phyloP scores from a whole-genome alignment of 2,113 vertebrate species.

The Fulmarus glacialis region DNA sequence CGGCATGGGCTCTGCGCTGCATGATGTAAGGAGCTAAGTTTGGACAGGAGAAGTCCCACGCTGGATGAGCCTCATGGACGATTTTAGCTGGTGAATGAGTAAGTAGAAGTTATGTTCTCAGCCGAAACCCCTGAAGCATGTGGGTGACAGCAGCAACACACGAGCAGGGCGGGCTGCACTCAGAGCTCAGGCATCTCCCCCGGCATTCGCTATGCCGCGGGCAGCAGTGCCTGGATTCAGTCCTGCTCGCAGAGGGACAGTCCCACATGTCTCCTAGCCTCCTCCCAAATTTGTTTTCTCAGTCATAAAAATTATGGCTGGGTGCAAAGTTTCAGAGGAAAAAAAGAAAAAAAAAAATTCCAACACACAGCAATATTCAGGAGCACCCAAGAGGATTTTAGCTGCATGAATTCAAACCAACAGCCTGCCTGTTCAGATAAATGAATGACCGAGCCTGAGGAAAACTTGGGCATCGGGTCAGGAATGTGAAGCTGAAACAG shows the following conservation, averaged over 20 bases:
- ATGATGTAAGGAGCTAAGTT: background rate
- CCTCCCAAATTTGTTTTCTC: background rate
- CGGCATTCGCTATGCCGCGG: accelerated
- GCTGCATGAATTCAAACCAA: background rate
- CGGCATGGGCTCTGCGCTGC: accelerated
- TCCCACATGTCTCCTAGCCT: background rate
- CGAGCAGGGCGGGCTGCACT: background rate
- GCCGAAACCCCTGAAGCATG: background rate
- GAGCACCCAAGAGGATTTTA: background rate
- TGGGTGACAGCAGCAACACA: background rate
- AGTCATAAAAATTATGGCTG: background rate
- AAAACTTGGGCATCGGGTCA: background rate
- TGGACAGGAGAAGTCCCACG: background rate
- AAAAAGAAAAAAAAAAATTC: background rate
- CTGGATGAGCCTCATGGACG: background rate
- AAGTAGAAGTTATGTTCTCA: background rate
- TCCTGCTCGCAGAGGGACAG: background rate
- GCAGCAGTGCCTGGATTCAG: background rate
- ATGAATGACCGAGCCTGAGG: background rate
- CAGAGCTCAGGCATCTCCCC: background rate
- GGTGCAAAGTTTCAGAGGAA: background rate
- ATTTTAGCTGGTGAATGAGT: background rate
- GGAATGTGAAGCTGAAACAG: background rate
- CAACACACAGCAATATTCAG: background rate
- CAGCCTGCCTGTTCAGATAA: background rate